A percentile compares a stretch with the other conserved stretches of the same genome.
phyloP scores from a whole-genome alignment of 2,888 invertebrate species.

The Entomobrya multifasciata region DNA sequence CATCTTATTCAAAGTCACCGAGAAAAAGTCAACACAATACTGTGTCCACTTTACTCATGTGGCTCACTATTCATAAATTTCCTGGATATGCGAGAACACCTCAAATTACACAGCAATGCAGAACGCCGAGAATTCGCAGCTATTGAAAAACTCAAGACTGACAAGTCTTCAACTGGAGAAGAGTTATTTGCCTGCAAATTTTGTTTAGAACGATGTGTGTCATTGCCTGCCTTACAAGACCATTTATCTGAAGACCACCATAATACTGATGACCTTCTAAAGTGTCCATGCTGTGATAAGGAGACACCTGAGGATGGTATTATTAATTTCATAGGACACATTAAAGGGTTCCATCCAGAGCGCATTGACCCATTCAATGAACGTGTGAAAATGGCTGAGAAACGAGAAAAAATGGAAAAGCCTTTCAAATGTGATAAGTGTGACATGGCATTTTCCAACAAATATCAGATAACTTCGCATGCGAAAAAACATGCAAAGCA shows the following conservation, averaged over 20 bases:
- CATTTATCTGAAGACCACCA: conserved; percentile 5
- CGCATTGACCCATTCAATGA: conserved; percentile 40
- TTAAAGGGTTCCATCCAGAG: conserved; percentile 17
- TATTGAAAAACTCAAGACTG: not conserved
- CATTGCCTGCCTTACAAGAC: not conserved
- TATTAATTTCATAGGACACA: conserved; percentile 3
- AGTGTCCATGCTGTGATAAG: conserved; percentile 28
- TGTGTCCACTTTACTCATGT: conserved; percentile 23
- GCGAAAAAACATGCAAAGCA: not conserved
- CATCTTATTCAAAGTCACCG: conserved; percentile 10
- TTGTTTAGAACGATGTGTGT: not conserved
- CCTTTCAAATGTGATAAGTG: conserved; percentile 44
- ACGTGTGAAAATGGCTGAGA: not conserved
- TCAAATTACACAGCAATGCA: conserved; percentile 2
- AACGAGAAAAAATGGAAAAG: not conserved
- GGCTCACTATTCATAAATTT: not conserved
- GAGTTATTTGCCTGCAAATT: conserved; percentile 11
- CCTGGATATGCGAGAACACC: not conserved
- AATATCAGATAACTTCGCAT: not conserved
- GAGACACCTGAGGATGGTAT: not conserved
- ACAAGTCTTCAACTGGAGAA: not conserved
- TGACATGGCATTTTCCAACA: not conserved
- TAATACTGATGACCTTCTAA: not conserved
- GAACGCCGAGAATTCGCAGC: not conserved
- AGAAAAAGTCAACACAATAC: not conserved